Base-by-base conservation (phyloP, 2,113 vertebrate species). In the Callipepla squamata region DNA sequence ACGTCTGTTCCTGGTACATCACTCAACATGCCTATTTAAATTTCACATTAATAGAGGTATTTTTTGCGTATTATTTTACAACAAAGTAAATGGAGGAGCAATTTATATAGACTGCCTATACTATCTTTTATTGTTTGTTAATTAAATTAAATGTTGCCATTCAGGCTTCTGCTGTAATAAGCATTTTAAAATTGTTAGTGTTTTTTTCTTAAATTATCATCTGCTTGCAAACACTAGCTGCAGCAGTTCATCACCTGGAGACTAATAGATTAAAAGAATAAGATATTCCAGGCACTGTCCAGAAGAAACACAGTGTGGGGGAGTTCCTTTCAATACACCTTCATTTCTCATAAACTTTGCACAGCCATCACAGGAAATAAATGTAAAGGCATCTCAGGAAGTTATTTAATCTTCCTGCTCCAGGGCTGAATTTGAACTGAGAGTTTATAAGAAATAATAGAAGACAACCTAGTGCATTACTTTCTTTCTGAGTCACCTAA, bases 301-400 rank as follows among this genome's bases (percentile, higher is more conserved):
- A 55, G 42, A 87, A 90, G 59, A 90, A 69, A 13, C 20, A 53
- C 23, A 85, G 38, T 8, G 38, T 7, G 18, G 34, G 7, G 23
- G 8, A 83, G 4, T 91, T 96, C 65, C 34, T 90, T 91, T 93
- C 82, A 83, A 87, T 85, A 67, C 69, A 62, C 55, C 63, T 85
- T 90, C 30, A 80, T 94, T 80, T 90, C 82, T 95, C 34, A 66
- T 87, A 89, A 92, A 6, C 62, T 85, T 89, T 85, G 59, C 80
- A 90, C 94, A 94, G 34, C 73, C 79, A 57, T 80, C 82, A 94
- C 92, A 96, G 93, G 92, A 96, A 96, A 96, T 94, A 95, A 91
- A 95, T 47, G 68, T 87, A 96, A 87, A 94, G 62, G 76, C 82
- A 93, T 91, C 79, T 93, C 72, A 94, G 72, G 79, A 96, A 94